Conservation (phyloP, 2,113 vertebrate species). For the Hyla sarda region DNA sequence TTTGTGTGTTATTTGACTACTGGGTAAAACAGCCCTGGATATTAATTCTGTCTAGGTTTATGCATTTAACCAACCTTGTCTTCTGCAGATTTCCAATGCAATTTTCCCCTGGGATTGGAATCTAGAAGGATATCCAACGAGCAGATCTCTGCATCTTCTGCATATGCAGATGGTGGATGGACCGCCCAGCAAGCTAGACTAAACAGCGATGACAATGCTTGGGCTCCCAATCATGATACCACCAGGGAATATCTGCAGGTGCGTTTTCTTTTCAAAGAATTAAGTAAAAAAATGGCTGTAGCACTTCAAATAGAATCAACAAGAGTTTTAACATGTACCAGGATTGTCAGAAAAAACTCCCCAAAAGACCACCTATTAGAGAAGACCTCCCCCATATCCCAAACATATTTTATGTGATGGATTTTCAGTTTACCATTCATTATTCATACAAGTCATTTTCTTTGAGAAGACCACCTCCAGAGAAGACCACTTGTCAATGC, state of each 20-base stretch:
- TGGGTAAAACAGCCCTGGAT: background rate
- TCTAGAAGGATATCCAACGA: conserved; percentile 91
- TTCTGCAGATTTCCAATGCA: conserved; percentile 89
- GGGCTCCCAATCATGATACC: conserved; percentile 94
- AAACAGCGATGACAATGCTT: conserved; percentile 91
- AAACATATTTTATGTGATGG: too few species aligned
- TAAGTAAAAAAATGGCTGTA: background rate
- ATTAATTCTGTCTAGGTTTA: background rate
- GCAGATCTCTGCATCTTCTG: conserved; percentile 92
- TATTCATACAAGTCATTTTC: too few species aligned
- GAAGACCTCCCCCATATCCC: too few species aligned
- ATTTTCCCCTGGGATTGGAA: conserved; percentile 91
- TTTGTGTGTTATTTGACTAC: background rate
- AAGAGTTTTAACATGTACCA: background rate
- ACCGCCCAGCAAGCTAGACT: conserved; percentile 91
- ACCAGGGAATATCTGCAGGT: conserved; percentile 97
- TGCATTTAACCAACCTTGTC: background rate
- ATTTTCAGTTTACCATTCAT: too few species aligned
- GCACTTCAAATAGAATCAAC: background rate
- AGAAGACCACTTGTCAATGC: too few species aligned
- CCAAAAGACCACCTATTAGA: too few species aligned
- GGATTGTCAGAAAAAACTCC: too few species aligned
- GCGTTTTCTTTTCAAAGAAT: background rate
- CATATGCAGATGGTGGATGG: conserved; percentile 88
- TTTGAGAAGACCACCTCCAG: too few species aligned